Conservation (phyloP, 2,888 invertebrate genomes). For the Philonicus albiceps region DNA sequence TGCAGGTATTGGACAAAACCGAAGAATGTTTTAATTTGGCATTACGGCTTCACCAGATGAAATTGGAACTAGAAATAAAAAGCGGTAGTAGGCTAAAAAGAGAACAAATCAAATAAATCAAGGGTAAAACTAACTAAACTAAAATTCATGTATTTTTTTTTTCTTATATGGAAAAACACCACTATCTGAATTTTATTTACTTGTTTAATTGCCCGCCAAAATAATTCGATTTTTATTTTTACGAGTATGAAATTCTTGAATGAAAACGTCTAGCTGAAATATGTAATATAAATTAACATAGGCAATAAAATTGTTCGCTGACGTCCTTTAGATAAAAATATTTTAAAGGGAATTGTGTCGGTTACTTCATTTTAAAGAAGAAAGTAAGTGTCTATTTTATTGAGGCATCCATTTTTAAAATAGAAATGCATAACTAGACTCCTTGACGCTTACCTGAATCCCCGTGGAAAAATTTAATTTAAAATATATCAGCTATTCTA, state of each 20-base stretch:
- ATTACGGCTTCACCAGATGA: not conserved
- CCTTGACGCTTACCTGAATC: not conserved
- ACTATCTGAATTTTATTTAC: not conserved
- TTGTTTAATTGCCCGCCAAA: not conserved
- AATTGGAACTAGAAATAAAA: not conserved
- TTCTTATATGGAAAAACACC: not conserved
- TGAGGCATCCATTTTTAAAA: not conserved
- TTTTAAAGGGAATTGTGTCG: not conserved
- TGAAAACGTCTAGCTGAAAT: not conserved
- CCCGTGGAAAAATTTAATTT: not conserved
- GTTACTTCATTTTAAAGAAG: not conserved
- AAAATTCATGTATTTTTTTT: too few relatives aligned
- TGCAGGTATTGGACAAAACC: not conserved
- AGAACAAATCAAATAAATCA: not conserved
- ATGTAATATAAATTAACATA: not conserved
- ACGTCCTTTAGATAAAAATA: not conserved
- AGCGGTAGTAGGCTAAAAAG: not conserved
- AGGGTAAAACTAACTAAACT: not conserved
- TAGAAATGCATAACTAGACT: not conserved
- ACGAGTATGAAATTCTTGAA: not conserved
- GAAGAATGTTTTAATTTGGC: not conserved
- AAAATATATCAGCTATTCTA: not conserved
- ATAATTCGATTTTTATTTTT: not conserved
- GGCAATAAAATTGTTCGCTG: not conserved
- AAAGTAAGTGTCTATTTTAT: not conserved